Evolutionary conservation across 2,113 vertebrate species (phyloP), one percentile per base, ranked within the genome.

Genomic region (Saimiri boliviensis): DNA sequence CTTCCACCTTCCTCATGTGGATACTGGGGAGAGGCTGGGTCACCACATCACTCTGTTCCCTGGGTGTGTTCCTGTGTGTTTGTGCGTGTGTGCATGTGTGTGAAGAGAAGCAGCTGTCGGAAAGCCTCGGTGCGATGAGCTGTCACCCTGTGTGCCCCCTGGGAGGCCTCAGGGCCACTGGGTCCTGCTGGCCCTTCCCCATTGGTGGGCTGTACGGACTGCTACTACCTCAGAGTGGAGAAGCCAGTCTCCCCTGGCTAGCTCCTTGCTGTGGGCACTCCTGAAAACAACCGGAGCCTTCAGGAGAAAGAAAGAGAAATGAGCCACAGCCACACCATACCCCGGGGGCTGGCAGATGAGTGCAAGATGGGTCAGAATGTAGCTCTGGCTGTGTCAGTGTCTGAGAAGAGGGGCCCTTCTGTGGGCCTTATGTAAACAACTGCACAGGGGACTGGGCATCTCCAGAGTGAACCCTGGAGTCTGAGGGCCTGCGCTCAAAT

Each of bases 51-150:
- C 56, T 49, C 54, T 3, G 16, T 32, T 56, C 12, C 23, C 40
- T 16, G 17, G 0, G 0, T 3, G 2, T 70, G 60, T 12, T 21
- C 21, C 14, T 3, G 25, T 17, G 35, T 49, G 45, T 19, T 14
- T 42, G 42, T 37, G 32, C 13, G 40, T 3, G 27, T 9, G 9
- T 47, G 35, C 7, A 9, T 27, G 32, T 25, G 20, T 23, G 2
- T 68, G 66, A 68, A 35, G 32, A 35, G 16, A 42, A 6, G 32
- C 4, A 40, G 81, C 20, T 30, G 4, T 32, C 47, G 68, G 47
- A 70, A 35, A 40, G 19, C 30, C 25, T 17, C 3, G 6, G 3
- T 3, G n/a, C 32, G n/a, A 9, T 1, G 2, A 63, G 25, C 30
- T 7, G 4, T 92, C 80, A 3, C 8, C 11, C 23, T 0, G 1